Conservation (phyloP, 2,113 vertebrate genomes). For the Myotis davidii region DNA sequence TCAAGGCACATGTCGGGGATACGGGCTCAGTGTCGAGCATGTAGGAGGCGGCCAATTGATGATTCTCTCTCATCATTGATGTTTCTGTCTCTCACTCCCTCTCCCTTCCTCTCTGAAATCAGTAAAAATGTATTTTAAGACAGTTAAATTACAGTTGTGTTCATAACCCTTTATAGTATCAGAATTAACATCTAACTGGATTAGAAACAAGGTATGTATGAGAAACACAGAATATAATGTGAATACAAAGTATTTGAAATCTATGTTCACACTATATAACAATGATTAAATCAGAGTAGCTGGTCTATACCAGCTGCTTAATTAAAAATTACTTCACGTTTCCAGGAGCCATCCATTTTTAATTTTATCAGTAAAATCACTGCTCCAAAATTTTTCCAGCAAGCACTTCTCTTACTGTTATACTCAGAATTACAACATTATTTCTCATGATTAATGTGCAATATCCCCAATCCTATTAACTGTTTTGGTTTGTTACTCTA, state of each 20-base stretch:
- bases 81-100: too few species aligned
- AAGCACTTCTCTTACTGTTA: not conserved
- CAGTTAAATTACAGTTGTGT: not conserved
- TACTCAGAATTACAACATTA: not conserved
- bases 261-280: not conserved
- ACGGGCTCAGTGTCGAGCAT: too few species aligned
- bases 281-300: not conserved
- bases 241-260: not conserved
- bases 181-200: not conserved
- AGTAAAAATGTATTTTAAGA: too few species aligned
- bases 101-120: too few species aligned
- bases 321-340: slow-evolving; percentile 4
- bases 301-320: not conserved
- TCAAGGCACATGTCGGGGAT: too few species aligned
- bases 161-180: not conserved
- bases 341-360: not conserved
- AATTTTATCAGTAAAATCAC: not conserved
- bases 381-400: not conserved
- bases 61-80: too few species aligned
- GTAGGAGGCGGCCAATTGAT: too few species aligned
- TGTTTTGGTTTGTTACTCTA: not conserved
- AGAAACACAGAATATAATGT: not conserved
- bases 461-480: not conserved
- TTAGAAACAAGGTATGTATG: not conserved
- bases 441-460: not conserved